Evolutionary conservation across 2,113 vertebrate species (phyloP).

Genomic region (Channa maculata): DNA sequence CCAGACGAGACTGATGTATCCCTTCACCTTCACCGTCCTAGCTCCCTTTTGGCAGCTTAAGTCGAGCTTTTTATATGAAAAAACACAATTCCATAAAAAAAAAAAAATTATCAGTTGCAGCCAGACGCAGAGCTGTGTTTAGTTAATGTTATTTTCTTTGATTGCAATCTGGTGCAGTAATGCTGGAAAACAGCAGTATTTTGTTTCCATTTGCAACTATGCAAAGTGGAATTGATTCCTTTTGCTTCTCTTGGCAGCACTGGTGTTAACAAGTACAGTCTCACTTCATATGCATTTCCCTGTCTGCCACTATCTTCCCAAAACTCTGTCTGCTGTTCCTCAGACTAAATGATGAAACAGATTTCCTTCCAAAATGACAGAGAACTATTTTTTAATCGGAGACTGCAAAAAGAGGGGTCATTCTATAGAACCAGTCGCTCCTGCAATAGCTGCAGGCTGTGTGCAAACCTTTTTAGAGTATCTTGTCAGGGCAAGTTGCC

Average conservation of each 20-base stretch:
- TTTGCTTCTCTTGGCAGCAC: neutral
- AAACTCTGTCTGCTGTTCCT: no score
- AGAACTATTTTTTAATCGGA: no score
- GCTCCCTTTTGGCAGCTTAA: slow-evolving; percentile 41
- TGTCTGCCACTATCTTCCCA: no score
- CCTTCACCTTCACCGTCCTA: slow-evolving; percentile 61
- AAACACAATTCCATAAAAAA: slow-evolving; percentile 12
- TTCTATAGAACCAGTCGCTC: no score
- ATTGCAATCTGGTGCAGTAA: slow-evolving; percentile 40
- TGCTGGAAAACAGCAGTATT: slow-evolving; percentile 37
- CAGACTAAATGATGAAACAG: no score
- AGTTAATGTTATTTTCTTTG: slow-evolving; percentile 41
- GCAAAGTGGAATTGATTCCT: neutral
- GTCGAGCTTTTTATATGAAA: slow-evolving; percentile 45
- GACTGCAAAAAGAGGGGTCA: no score
- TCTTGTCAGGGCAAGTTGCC: no score
- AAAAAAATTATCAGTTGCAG: slow-evolving; percentile 46
- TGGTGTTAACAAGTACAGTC: neutral
- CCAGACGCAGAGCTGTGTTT: slow-evolving; percentile 52
- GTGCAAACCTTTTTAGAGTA: no score
- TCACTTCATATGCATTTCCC: neutral
- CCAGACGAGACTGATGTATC: slow-evolving; percentile 50
- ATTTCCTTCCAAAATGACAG: no score
- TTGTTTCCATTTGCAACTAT: slow-evolving; percentile 32
- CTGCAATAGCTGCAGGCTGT: no score